Conservation (phyloP, 2,797 vertebrate species). For the Rhinophrynus dorsalis region DNA sequence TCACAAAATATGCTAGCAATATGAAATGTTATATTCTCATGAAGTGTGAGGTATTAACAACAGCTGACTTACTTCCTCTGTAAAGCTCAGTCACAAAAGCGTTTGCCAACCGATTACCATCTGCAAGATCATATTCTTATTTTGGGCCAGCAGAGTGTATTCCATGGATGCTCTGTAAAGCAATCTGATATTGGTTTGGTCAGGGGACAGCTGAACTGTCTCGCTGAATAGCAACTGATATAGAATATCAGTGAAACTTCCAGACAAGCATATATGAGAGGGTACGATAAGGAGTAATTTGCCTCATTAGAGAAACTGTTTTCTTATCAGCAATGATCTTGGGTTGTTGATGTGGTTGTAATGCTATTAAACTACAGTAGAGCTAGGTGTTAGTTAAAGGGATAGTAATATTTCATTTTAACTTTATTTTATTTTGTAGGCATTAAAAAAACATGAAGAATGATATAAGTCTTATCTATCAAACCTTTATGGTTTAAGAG, state of each 20-base stretch:
- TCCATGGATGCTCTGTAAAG: neutral
- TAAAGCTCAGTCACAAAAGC: constrained; percentile 7
- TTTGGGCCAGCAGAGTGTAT: constrained; percentile 7
- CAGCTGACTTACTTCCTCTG: constrained; percentile 33
- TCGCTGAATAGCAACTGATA: neutral
- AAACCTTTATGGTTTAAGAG: no score
- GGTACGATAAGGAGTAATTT: no score
- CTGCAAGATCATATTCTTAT: constrained; percentile 20
- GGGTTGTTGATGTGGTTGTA: no score
- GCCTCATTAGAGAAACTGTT: no score
- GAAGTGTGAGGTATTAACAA: constrained; percentile 1
- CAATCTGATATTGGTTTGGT: neutral
- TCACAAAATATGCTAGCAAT: constrained; percentile 5
- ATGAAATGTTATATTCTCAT: constrained; percentile 31
- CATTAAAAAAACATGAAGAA: no score
- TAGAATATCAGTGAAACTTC: neutral
- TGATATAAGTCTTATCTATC: no score
- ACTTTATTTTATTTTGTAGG: no score
- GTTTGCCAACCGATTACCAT: constrained; percentile 7
- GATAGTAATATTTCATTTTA: no score
- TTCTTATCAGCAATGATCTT: no score
- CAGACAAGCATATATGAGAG: no score
- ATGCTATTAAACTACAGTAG: no score
- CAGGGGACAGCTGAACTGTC: neutral
- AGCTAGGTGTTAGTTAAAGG: no score